Percentiles rank a stretch among this genome's conserved stretches.
Evolutionary conservation across 2,113 vertebrate genomes (phyloP).

Genomic region (Rhombomys opimus): DNA sequence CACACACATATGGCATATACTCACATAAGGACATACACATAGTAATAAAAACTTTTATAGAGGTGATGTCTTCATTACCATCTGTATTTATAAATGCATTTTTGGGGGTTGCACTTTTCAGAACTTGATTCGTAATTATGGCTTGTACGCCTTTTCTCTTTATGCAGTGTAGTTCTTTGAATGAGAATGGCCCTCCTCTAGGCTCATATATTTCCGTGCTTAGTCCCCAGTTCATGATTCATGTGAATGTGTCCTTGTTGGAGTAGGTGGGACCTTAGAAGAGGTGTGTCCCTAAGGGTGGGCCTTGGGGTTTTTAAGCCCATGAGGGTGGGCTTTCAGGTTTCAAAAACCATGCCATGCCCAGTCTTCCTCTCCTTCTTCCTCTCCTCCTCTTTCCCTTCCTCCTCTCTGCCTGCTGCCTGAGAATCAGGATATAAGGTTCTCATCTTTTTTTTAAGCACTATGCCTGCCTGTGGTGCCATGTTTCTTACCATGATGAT

Average conservation of each 20-base stretch:
- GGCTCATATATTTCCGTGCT: neutral
- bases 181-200: neutral
- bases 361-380: neutral
- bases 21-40: neutral
- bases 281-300: neutral
- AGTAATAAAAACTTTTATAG: neutral
- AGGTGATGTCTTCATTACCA: neutral
- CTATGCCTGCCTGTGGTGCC: neutral
- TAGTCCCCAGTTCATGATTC: neutral
- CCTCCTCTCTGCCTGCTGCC: neutral
- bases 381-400: neutral
- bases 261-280: neutral
- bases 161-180: neutral
- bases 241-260: neutral
- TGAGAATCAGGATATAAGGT: no score
- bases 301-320: neutral
- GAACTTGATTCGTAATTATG: neutral
- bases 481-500: neutral
- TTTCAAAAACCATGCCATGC: no score
- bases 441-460: no score
- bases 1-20: neutral
- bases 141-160: neutral
- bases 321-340: no score
- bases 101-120: neutral
- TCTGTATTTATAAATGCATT: neutral